These are phyloP conservation scores for Eurytoma adleriae DNA, from an alignment of 2,888 invertebrate genomes.

Conservation along the genomic window DNA sequence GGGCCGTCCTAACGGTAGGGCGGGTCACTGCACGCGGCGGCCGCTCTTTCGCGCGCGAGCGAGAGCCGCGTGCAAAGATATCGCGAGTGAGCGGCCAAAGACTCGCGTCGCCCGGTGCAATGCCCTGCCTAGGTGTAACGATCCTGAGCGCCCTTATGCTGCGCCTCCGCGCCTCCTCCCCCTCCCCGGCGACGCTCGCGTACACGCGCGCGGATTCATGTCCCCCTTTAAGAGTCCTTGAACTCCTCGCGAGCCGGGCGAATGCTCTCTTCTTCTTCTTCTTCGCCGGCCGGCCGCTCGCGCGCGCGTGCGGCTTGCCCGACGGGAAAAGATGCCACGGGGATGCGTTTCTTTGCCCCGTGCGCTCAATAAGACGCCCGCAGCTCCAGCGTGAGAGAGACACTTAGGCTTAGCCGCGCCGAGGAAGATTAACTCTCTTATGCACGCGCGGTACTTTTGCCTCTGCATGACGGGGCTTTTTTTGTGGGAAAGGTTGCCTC, in stretches of 20 bases:
- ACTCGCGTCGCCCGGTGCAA: conserved; percentile 70
- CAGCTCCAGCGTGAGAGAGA: no score
- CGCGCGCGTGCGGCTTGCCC: neutral
- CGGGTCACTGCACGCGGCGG: conserved; percentile 74
- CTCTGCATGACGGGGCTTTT: neutral
- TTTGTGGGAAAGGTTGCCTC: neutral
- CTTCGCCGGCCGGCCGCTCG: neutral
- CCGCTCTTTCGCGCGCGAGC: conserved; percentile 34
- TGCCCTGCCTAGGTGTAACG: conserved; percentile 74
- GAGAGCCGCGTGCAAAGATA: conserved; percentile 58
- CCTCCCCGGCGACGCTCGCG: conserved; percentile 20
- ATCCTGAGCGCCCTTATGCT: conserved; percentile 70
- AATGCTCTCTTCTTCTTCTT: conserved; percentile 28
- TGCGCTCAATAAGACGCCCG: neutral
- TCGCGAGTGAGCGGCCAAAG: conserved; percentile 72
- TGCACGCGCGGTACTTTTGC: neutral
- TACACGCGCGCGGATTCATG: conserved; percentile 41
- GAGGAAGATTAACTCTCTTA: no score
- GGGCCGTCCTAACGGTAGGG: conserved; percentile 77
- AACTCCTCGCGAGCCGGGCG: conserved; percentile 59
- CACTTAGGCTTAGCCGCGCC: no score
- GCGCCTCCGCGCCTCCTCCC: conserved; percentile 46
- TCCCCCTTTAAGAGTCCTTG: conserved; percentile 65
- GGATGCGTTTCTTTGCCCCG: conserved; percentile 20
- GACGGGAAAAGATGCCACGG: conserved; percentile 25